A percentile compares a stretch with the other conserved stretches of the same genome.
Conservation (phyloP, 2,888 invertebrate species). For the Norana najaformis region DNA sequence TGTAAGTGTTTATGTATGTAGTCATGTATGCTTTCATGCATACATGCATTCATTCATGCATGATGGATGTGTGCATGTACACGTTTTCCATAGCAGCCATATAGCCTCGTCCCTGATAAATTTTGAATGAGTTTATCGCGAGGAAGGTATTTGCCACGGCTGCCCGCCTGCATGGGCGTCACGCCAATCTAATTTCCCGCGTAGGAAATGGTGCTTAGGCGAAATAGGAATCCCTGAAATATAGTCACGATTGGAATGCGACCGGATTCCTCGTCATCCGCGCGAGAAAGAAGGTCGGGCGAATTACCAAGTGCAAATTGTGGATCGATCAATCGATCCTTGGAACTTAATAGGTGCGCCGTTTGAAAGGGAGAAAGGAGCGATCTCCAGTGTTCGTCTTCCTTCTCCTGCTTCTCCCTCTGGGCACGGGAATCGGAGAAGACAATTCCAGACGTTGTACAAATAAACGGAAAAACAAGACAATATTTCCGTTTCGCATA, state of each 20-base stretch:
- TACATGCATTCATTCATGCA: too few species aligned
- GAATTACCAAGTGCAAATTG: constrained; percentile 13
- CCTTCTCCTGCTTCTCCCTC: background rate
- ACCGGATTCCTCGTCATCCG: background rate
- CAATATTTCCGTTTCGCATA: constrained; percentile 5
- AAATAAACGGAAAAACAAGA: background rate
- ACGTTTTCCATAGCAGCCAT: too few species aligned
- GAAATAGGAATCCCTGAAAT: background rate
- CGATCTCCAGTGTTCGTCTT: background rate
- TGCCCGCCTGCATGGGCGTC: background rate
- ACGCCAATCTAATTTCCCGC: background rate
- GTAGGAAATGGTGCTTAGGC: background rate
- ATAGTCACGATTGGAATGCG: background rate
- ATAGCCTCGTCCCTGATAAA: too few species aligned
- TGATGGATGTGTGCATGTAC: too few species aligned
- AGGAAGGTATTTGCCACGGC: background rate
- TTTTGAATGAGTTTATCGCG: too few species aligned
- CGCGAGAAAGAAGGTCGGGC: background rate
- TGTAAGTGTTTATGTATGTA: too few species aligned
- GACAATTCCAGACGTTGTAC: constrained; percentile 7
- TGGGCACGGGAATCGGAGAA: background rate
- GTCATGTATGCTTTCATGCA: too few species aligned
- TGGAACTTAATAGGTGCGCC: background rate
- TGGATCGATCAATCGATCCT: background rate
- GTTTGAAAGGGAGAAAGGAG: background rate